A percentile compares a stretch with the other conserved stretches of the same genome.
These are phyloP conservation scores for Erinaceus europaeus DNA, from an alignment of 2,113 vertebrate genomes.

Conservation along the genomic window DNA sequence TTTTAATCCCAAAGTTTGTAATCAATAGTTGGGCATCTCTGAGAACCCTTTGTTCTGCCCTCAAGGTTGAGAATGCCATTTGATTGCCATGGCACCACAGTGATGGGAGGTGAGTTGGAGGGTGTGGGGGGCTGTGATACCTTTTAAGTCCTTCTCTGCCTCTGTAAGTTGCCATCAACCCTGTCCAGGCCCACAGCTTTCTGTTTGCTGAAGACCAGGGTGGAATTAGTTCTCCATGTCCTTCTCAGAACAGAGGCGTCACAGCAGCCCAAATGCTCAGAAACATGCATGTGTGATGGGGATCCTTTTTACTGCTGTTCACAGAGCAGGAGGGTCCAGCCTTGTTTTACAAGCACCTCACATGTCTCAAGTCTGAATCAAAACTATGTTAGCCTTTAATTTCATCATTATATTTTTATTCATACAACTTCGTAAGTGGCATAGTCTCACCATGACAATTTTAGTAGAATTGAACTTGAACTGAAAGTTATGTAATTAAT, in stretches of 20 bases:
- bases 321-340: not conserved
- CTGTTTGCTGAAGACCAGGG: not conserved
- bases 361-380: not conserved
- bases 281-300: not conserved
- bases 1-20: not conserved
- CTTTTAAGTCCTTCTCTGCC: not conserved
- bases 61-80: not conserved
- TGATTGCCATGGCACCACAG: not conserved
- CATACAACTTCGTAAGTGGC: not conserved
- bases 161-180: not conserved
- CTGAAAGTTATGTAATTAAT: constrained; percentile 44
- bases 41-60: not conserved
- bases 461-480: constrained; percentile 41
- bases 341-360: not conserved
- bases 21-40: not conserved
- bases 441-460: not conserved
- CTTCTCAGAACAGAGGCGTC: not conserved
- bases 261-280: not conserved
- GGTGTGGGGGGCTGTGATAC: not conserved
- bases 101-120: too few species aligned
- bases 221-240: not conserved
- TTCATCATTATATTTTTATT: not conserved
- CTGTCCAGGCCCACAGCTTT: not conserved
- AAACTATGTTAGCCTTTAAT: not conserved
- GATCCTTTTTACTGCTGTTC: not conserved